Evolutionary conservation across 2,113 vertebrate genomes (phyloP).

Genomic region (Rallus limicola): DNA sequence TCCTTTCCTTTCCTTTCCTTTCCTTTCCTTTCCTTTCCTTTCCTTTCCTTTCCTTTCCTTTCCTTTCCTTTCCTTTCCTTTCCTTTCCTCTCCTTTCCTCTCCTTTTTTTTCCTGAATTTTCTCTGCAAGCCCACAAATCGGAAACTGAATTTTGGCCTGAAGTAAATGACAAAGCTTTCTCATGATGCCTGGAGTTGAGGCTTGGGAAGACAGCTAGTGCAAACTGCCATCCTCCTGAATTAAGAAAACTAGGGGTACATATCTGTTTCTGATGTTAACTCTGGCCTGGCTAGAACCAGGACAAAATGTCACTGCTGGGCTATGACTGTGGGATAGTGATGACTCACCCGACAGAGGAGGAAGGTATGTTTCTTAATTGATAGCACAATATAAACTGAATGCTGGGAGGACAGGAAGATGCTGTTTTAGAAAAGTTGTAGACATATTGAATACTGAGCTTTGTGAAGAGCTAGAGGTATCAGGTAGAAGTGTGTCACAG

Average conservation of each 20-base stretch:
- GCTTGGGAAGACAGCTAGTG: not conserved
- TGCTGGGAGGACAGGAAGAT: not conserved
- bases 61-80: no score
- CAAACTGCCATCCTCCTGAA: not conserved
- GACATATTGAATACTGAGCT: not conserved
- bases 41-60: no score
- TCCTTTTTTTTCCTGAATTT: not conserved
- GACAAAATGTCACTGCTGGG: not conserved
- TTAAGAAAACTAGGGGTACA: not conserved
- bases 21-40: no score
- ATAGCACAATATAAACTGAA: not conserved
- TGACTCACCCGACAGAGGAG: not conserved
- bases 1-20: no score
- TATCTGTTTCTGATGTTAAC: not conserved
- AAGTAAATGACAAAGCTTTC: not conserved
- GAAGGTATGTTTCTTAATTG: not conserved
- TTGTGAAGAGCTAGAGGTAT: not conserved
- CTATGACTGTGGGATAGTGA: not conserved
- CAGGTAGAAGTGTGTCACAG: not conserved
- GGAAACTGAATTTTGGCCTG: not conserved
- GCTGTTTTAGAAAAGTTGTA: not conserved
- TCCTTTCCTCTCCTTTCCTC: no score
- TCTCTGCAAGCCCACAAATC: not conserved
- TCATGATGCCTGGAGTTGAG: not conserved
- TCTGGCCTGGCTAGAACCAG: no score